A percentile compares a stretch with the other conserved stretches of the same genome.
These are phyloP conservation scores for Denticeps clupeoides DNA, from an alignment of 2,797 vertebrate species.

Conservation along the genomic window DNA sequence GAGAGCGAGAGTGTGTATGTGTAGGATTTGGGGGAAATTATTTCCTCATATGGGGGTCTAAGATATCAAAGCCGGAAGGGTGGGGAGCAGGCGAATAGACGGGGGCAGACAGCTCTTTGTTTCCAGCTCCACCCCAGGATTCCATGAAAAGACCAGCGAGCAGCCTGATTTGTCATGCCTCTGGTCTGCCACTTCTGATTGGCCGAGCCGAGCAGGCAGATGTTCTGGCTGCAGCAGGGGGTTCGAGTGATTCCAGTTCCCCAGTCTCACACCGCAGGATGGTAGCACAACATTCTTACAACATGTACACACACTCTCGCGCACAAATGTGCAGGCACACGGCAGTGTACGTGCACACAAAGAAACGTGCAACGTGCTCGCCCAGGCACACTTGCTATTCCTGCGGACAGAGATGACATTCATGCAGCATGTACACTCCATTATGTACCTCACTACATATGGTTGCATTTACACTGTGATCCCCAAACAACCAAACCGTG, in stretches of 20 bases:
- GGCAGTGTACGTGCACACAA: too few species aligned
- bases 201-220: slow-evolving; percentile 53
- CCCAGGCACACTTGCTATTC: too few species aligned
- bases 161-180: slow-evolving; percentile 59
- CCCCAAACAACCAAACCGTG: too few species aligned
- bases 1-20: slow-evolving; percentile 22
- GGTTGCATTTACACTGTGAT: too few species aligned
- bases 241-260: slow-evolving; percentile 44
- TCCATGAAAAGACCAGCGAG: slow-evolving; percentile 66
- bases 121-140: slow-evolving; percentile 55
- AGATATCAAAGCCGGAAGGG: slow-evolving; percentile 63
- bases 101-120: slow-evolving; percentile 51
- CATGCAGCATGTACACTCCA: too few species aligned
- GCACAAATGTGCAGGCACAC: slow-evolving; percentile 5
- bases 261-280: slow-evolving; percentile 40
- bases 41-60: slow-evolving; percentile 58
- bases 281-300: slow-evolving; percentile 23
- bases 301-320: slow-evolving; percentile 6
- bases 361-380: too few species aligned
- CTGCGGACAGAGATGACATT: too few species aligned
- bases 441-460: too few species aligned
- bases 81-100: slow-evolving; percentile 35
- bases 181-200: slow-evolving; percentile 50
- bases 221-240: slow-evolving; percentile 65
- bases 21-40: slow-evolving; percentile 35